phyloP scores from a whole-genome alignment of 2,113 vertebrate genomes.

The Haemorhous mexicanus region DNA sequence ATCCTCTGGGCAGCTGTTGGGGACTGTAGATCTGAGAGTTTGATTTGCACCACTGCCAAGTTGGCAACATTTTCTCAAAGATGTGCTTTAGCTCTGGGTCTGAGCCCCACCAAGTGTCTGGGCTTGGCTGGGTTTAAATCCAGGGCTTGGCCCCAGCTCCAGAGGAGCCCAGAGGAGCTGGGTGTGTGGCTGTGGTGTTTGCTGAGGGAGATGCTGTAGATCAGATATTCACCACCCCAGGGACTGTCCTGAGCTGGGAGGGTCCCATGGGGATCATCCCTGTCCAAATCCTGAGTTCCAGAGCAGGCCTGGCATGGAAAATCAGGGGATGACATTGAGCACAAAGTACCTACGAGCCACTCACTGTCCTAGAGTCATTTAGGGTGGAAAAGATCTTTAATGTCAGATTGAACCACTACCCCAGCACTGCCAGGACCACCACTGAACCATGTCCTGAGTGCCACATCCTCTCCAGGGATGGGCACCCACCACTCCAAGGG shows the following conservation, averaged over 20 bases:
- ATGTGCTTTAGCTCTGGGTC: not conserved
- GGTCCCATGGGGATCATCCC: rapidly evolving
- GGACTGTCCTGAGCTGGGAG: rapidly evolving
- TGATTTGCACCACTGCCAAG: not conserved
- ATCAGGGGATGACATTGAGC: rapidly evolving
- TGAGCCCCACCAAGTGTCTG: not conserved
- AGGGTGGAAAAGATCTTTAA: not conserved
- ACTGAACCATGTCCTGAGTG: rapidly evolving
- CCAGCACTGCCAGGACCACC: not conserved
- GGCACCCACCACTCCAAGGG: not conserved
- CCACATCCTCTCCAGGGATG: not conserved
- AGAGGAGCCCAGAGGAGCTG: not conserved
- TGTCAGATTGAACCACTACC: rapidly evolving
- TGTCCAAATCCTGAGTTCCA: rapidly evolving
- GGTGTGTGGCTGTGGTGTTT: too few relatives aligned
- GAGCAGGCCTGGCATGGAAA: rapidly evolving
- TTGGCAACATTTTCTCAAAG: not conserved
- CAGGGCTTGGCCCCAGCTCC: not conserved
- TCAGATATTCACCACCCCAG: rapidly evolving
- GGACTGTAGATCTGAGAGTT: not conserved
- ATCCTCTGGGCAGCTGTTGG: not conserved
- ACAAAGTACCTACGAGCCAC: rapidly evolving
- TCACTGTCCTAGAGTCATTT: rapidly evolving
- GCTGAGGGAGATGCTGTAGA: not conserved
- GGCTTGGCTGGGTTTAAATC: not conserved